Conservation (phyloP, 2,888 invertebrate species). For the Stramonita haemastoma region DNA sequence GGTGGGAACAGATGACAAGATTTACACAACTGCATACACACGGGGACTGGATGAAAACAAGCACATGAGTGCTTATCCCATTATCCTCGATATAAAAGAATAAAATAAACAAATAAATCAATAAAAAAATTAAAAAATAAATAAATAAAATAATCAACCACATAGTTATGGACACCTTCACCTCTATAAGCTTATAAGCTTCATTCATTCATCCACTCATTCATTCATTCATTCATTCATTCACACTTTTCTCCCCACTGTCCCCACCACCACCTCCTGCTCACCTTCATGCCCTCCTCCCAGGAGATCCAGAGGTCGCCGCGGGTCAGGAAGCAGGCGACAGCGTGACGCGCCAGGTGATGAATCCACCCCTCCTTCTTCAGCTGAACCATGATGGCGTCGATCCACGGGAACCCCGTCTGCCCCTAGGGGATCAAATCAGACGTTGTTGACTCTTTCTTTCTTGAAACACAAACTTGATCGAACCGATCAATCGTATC, state of each 20-base stretch:
- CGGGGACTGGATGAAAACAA: too few species aligned
- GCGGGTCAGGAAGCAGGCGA: constrained; percentile 91
- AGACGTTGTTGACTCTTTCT: too few species aligned
- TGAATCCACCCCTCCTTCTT: constrained; percentile 94
- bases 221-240: neutral
- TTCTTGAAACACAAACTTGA: too few species aligned
- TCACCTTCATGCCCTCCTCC: constrained; percentile 89
- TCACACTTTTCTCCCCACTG: neutral
- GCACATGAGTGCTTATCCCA: too few species aligned
- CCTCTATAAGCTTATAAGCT: neutral
- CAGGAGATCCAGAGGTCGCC: constrained; percentile 90
- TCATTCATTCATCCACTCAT: neutral
- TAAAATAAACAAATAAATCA: too few species aligned
- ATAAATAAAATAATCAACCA: too few species aligned
- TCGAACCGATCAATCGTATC: too few species aligned
- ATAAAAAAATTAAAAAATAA: too few species aligned
- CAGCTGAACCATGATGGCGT: constrained; percentile 92
- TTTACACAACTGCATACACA: too few species aligned
- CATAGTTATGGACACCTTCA: too few species aligned
- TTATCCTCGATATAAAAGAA: too few species aligned
- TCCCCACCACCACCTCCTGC: neutral
- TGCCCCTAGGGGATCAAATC: constrained; percentile 80
- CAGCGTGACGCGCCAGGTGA: constrained; percentile 90
- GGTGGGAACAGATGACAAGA: too few species aligned
- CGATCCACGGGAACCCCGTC: constrained; percentile 93